Base-by-base conservation (phyloP, 1,140 invertebrate genomes). In the Laupala kohalensis region DNA sequence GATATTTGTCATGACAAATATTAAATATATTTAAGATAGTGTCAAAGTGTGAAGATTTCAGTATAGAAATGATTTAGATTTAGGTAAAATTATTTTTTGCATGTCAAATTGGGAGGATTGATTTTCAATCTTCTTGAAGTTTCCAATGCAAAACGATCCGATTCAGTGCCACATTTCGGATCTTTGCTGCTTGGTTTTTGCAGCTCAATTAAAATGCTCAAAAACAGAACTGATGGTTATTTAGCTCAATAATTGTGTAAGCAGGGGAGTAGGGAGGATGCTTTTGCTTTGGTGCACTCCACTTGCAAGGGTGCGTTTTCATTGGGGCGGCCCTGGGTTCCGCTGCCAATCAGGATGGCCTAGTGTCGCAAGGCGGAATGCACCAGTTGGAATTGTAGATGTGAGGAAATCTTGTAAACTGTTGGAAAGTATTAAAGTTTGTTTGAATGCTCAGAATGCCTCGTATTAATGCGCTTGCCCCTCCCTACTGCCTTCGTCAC, bases 401-500 rank as follows among this genome's bases (percentile, higher is more conserved):
- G 67, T 68, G 67, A 68, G 67, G 67, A 68, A 68, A 68, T 69
- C 63, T 64, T 73, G 73, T 73, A 69, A 73, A 71, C n/a, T 71
- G 70, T 67, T 71, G 53, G 69, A 72, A 73, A 66, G 30, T 69
- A 73, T 73, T 71, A 71, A 73, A 73, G 73, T 71, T 73, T 29
- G 15, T 73, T 73, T 69, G 70, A 73, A 67, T 67, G 66, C 69
- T 71, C 69, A 69, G 62, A 73, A 71, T 73, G 69, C 69, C 69
- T 73, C 65, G 67, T 73, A 64, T 73, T 73, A 67, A 37, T 70
- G 29, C 69, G 72, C 63, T 73, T 71, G 66, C 73, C 73, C 71
- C 71, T 74, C 71, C 71, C 72, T 72, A 69, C 71, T 74, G 71
- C 71, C 74, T 73, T 74, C 65, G 72, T 73, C 69, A 74, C 70